Evolutionary conservation across 2,888 invertebrate species (phyloP).

Genomic region (Abrostola triplasia): DNA sequence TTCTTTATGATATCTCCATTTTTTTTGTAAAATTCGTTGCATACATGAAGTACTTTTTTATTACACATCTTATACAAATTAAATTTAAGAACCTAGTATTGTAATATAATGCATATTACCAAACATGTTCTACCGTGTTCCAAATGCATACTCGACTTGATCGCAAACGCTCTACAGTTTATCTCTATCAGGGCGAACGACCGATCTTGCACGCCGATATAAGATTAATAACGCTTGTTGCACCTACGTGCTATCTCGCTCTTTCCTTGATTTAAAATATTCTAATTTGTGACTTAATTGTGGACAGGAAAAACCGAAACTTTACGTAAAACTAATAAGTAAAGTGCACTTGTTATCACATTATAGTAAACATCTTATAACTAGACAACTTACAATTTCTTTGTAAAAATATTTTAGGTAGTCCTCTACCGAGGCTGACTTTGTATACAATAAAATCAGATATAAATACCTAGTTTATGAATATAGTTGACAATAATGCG

Average conservation of each 20-base stretch:
- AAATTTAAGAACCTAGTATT: too few species aligned
- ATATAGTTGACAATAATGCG: too few species aligned
- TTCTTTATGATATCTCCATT: too few species aligned
- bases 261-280: background rate
- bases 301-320: background rate
- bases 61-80: too few species aligned
- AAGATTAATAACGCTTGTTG: constrained; percentile 5
- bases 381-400: background rate
- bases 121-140: too few species aligned
- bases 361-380: background rate
- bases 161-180: constrained; percentile 18
- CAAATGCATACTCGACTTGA: constrained; percentile 11
- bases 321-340: background rate
- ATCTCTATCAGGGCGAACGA: constrained; percentile 21
- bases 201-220: constrained; percentile 29
- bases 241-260: constrained; percentile 1
- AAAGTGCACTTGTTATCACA: constrained; percentile 1
- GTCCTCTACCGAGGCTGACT: background rate
- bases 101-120: too few species aligned
- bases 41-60: too few species aligned
- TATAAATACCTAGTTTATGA: too few species aligned
- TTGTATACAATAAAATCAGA: too few species aligned
- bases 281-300: background rate
- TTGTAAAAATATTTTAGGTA: background rate
- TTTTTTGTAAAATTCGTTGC: too few species aligned